phyloP scores from a whole-genome alignment of 1,140 invertebrate species.

The Cyrtorhinus lividipennis region DNA sequence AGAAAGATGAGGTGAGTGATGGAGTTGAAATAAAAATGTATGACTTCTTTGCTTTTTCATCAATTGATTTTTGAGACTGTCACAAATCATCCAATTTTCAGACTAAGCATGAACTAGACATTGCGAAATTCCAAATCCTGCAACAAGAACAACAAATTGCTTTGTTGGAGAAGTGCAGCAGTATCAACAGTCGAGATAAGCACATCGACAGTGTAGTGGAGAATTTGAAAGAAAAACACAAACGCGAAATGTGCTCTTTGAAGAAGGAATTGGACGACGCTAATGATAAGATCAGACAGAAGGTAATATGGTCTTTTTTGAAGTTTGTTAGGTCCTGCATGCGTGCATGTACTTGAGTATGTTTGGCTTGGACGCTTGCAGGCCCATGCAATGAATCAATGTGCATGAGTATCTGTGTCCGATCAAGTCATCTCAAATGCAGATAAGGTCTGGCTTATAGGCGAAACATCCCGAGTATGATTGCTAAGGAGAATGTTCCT shows the following conservation, averaged over 20 bases:
- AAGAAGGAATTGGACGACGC: conserved; percentile 12
- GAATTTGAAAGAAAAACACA: conserved; percentile 15
- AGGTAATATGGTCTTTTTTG: no score
- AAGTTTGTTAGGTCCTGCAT: no score
- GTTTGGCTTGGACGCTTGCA: no score
- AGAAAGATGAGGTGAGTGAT: conserved; percentile 14
- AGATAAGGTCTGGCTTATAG: no score
- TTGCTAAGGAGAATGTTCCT: no score
- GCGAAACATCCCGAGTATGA: no score
- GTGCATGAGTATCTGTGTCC: no score
- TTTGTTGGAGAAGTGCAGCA: conserved; percentile 17
- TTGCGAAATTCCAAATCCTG: conserved; percentile 13
- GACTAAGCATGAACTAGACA: conserved; percentile 9
- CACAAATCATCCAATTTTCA: no score
- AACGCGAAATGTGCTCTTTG: conserved; percentile 14
- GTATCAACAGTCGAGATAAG: conserved; percentile 13
- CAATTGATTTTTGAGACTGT: not conserved
- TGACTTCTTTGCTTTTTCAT: no score
- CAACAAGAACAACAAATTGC: conserved; percentile 13
- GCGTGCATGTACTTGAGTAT: no score
- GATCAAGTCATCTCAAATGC: no score
- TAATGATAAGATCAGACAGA: conserved; percentile 5
- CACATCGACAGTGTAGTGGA: conserved; percentile 18
- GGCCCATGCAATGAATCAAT: no score
- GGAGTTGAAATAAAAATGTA: not conserved